Evolutionary conservation across 2,888 invertebrate genomes (phyloP).

Genomic region (Glyphotaelius pellucidus): DNA sequence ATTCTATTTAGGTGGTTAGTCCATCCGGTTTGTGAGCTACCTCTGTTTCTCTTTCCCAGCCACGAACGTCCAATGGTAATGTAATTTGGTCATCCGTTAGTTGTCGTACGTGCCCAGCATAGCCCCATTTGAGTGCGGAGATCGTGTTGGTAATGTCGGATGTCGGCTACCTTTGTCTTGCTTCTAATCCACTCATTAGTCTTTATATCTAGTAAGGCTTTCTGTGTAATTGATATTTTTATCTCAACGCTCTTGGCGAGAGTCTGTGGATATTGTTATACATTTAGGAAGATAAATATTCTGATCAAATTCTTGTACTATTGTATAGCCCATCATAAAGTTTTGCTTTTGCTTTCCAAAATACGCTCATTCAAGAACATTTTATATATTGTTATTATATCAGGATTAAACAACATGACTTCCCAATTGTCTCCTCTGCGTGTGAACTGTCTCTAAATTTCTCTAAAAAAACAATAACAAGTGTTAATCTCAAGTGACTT

Average conservation of each 20-base stretch:
- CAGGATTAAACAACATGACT: too few relatives aligned
- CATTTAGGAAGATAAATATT: too few relatives aligned
- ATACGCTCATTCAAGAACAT: too few relatives aligned
- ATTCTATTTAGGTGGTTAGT: not conserved
- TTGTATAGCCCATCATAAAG: too few relatives aligned
- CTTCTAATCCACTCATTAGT: not conserved
- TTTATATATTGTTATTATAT: too few relatives aligned
- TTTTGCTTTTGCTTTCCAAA: too few relatives aligned
- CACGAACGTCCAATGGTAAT: not conserved
- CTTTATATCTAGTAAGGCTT: not conserved
- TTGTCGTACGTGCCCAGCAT: not conserved
- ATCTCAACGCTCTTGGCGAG: not conserved
- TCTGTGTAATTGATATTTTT: not conserved
- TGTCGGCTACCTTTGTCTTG: not conserved
- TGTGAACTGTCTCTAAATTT: too few relatives aligned
- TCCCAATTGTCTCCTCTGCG: too few relatives aligned
- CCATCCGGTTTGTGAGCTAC: not conserved
- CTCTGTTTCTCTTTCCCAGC: not conserved
- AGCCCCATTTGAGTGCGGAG: not conserved
- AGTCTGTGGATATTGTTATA: not conserved
- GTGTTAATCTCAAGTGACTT: too few relatives aligned
- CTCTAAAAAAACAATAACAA: too few relatives aligned
- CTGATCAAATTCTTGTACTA: too few relatives aligned
- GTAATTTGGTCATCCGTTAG: not conserved
- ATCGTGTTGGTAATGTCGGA: not conserved